Conservation (phyloP, 2,888 invertebrate species). For the Campopleginae sp. region DNA sequence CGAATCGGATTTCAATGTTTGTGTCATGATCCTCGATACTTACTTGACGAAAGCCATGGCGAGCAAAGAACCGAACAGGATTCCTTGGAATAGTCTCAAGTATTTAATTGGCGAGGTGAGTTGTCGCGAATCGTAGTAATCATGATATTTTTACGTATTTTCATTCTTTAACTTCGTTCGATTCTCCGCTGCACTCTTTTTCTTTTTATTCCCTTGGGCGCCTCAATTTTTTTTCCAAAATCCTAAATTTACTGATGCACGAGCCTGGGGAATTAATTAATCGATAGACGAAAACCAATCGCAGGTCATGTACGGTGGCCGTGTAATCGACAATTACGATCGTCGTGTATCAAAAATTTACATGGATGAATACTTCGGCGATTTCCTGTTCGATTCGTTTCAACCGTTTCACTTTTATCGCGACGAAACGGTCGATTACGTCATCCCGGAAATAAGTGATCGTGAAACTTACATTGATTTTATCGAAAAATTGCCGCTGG, state of each 20-base stretch:
- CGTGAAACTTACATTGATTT: slow-evolving; percentile 89
- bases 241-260: too few species aligned
- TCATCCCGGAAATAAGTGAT: slow-evolving; percentile 89
- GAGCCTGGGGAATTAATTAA: slow-evolving; percentile 2
- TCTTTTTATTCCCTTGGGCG: too few species aligned
- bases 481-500: slow-evolving; percentile 92
- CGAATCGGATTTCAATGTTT: slow-evolving; percentile 96
- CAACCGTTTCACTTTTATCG: slow-evolving; percentile 96
- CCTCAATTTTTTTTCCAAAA: too few species aligned
- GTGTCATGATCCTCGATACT: slow-evolving; percentile 93
- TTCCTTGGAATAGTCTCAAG: slow-evolving; percentile 96
- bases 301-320: slow-evolving; percentile 97
- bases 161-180: not conserved
- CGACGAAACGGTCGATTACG: slow-evolving; percentile 91
- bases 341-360: slow-evolving; percentile 93
- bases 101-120: slow-evolving; percentile 95
- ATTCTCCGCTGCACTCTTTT: too few species aligned
- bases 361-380: slow-evolving; percentile 98
- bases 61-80: slow-evolving; percentile 85
- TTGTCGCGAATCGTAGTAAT: slow-evolving; percentile 25
- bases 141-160: not conserved
- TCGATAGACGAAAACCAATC: not conserved
- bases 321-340: slow-evolving; percentile 96
- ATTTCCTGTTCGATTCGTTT: slow-evolving; percentile 95
- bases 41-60: slow-evolving; percentile 91